Evolutionary conservation across 2,797 vertebrate species (phyloP).

Genomic region (Todus mexicanus): DNA sequence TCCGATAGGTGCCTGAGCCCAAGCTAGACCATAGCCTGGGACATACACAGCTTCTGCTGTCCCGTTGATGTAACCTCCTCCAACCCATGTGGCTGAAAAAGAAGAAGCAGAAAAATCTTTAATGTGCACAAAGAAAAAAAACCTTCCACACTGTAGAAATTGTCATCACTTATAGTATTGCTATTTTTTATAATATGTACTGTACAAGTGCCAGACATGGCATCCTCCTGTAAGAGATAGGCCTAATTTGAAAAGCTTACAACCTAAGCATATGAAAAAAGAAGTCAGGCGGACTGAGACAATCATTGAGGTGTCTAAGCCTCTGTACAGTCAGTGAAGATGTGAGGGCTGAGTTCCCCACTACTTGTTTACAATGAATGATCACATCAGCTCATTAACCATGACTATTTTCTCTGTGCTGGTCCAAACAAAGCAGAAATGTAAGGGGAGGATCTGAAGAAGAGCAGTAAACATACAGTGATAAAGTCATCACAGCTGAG

Average conservation of each 20-base stretch:
- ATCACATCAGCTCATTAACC: not conserved
- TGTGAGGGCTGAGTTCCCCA: not conserved
- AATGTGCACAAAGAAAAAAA: not conserved
- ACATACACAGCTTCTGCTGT: conserved; percentile 96
- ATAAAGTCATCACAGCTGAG: not conserved
- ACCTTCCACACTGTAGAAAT: not conserved
- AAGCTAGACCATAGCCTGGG: conserved; percentile 88
- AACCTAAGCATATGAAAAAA: not conserved
- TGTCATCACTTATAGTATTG: not conserved
- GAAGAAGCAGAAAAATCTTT: not conserved
- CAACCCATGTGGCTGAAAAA: conserved; percentile 94
- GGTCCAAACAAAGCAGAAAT: not conserved
- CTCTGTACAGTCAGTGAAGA: not conserved
- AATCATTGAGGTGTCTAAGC: not conserved
- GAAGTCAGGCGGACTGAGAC: not conserved
- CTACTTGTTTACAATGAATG: not conserved
- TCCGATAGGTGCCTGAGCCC: conserved; percentile 97
- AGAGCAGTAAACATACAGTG: not conserved
- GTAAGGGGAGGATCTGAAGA: not conserved
- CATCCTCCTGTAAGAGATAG: not conserved
- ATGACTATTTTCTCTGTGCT: not conserved
- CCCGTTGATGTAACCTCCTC: conserved; percentile 97
- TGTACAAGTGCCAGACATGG: not conserved
- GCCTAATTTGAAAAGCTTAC: not conserved
- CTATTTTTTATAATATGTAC: not conserved